Percentiles rank a stretch among this genome's conserved stretches.
These are phyloP conservation scores for Riparia riparia DNA, from an alignment of 2,113 vertebrate genomes.

Conservation along the genomic window DNA sequence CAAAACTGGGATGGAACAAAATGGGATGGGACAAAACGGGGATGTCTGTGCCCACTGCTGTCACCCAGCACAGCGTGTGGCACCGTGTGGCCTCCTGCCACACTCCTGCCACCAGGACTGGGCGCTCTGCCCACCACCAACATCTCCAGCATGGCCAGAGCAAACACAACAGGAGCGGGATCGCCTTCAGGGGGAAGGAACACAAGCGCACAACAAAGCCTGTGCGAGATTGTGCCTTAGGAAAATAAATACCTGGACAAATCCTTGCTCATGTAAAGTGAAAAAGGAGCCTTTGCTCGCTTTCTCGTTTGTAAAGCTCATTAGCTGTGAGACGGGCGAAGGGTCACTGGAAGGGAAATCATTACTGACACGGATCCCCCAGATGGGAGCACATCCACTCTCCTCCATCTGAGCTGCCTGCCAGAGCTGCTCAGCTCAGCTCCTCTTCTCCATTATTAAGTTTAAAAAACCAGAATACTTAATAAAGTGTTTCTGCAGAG, in stretches of 20 bases:
- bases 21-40: rapidly evolving
- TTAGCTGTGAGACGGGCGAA: background rate
- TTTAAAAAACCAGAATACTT: conserved; percentile 5
- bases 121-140: background rate
- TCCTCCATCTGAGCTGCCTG: background rate
- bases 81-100: rapidly evolving
- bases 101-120: background rate
- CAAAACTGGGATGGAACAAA: background rate
- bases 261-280: background rate
- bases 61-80: rapidly evolving
- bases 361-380: background rate
- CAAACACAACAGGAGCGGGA: rapidly evolving
- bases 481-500: conserved; percentile 34
- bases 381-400: background rate
- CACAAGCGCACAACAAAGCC: background rate
- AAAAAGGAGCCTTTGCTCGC: background rate
- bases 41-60: rapidly evolving
- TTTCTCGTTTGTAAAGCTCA: background rate
- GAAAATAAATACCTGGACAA: background rate
- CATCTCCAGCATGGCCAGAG: background rate
- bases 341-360: background rate
- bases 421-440: background rate
- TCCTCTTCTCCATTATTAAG: background rate
- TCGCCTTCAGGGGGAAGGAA: background rate
- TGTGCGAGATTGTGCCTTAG: rapidly evolving